Evolutionary conservation across 1,140 invertebrate species (phyloP), one percentile per base, ranked within the genome.

Genomic region (Protaetia brevitarsis): DNA sequence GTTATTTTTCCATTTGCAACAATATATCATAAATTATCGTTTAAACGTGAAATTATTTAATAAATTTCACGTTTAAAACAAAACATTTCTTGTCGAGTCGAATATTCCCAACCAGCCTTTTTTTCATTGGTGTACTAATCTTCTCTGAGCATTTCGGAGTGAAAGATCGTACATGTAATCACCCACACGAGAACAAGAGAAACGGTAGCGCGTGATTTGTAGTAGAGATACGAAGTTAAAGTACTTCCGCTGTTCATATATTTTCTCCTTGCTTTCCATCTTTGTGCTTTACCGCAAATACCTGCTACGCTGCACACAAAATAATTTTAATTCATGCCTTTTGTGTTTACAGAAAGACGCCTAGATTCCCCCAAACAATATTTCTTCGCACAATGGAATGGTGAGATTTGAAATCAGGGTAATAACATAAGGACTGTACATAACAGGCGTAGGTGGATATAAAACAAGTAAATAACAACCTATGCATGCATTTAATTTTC

Each of bases 191-290:
- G 41, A 51, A 51, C 41, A 51, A 51, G 41, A 51, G 16, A 51
- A 23, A 51, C 7, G 41, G 41, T 51, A 51, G 41, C 41, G 26
- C 41, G 41, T 51, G 41, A 51, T 51, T 51, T 51, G 41, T 51
- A 51, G 41, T 51, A 23, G 13, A 51, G 41, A 51, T 51, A 51
- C 19, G 41, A 51, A 51, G 41, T 51, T 51, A 51, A 51, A 51
- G 41, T 19, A 51, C 41, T 51, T 51, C 41, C 41, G 16, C 19
- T 26, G 41, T 23, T 51, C 41, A 10, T 51, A 51, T 26, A 51
- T 51, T 51, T 51, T 51, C 41, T 23, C 16, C 1, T 4, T 8
- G 19, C 41, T 51, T 51, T 51, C 19, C 41, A 51, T 23, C 41
- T 21, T 51, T 51, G 41, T 23, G 41, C 41, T 51, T 51, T 51